These are phyloP conservation scores for Campoletis sonorensis DNA, from an alignment of 1,140 invertebrate genomes.

Conservation along the genomic window DNA sequence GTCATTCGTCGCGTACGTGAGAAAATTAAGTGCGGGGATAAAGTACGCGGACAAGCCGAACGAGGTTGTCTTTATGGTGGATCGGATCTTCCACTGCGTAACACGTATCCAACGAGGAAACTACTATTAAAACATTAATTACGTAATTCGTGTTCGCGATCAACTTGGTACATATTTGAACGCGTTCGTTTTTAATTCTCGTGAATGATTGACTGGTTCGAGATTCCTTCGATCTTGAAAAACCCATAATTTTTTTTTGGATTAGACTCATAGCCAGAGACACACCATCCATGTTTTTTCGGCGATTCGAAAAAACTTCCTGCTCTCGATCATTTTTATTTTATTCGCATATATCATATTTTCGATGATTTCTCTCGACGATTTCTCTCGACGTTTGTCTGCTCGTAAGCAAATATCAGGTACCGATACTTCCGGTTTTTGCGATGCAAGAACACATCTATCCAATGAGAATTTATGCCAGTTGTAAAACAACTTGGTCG, in stretches of 20 bases:
- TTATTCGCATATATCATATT: not conserved
- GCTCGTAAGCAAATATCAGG: not conserved
- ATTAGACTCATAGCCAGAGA: not conserved
- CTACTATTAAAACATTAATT: not conserved
- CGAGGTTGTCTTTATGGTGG: conserved; percentile 4
- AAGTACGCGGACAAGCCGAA: not conserved
- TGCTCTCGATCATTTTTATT: too few relatives aligned
- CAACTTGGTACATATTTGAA: not conserved
- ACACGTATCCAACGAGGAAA: not conserved
- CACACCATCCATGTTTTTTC: not conserved
- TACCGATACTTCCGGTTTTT: conserved; percentile 31
- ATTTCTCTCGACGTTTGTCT: not conserved
- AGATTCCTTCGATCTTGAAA: not conserved
- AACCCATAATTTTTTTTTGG: not conserved
- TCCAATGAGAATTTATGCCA: not conserved
- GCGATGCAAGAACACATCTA: not conserved
- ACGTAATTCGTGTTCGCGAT: not conserved
- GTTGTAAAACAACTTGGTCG: conserved; percentile 18
- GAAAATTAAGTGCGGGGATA: conserved; percentile 22
- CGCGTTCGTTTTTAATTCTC: not conserved
- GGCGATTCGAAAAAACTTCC: too few relatives aligned
- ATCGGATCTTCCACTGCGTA: not conserved
- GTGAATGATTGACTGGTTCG: not conserved
- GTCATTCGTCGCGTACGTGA: conserved; percentile 22
- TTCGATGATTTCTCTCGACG: not conserved